Conservation (phyloP, 2,797 vertebrate genomes). For the Spinus olivaceus region DNA sequence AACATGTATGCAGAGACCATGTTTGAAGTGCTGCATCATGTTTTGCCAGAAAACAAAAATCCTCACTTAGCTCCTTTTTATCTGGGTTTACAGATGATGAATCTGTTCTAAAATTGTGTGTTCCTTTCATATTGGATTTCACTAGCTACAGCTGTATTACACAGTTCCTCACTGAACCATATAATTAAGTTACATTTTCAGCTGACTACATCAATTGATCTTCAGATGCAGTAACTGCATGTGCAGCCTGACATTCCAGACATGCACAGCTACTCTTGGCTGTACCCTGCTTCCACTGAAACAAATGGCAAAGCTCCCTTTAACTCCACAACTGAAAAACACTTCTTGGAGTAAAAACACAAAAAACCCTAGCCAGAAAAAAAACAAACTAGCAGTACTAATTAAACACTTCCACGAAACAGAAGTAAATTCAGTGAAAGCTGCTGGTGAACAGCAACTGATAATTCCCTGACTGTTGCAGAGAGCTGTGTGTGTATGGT, state of each 20-base stretch:
- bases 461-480: background rate
- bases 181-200: constrained; percentile 51
- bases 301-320: background rate
- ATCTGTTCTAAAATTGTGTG: background rate
- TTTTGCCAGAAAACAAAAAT: background rate
- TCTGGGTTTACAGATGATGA: background rate
- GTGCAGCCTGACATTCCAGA: background rate
- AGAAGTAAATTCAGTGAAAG: background rate
- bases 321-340: background rate
- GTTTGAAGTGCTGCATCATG: background rate
- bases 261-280: background rate
- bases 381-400: background rate
- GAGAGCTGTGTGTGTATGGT: background rate
- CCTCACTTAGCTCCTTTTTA: background rate
- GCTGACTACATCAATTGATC: constrained; percentile 36
- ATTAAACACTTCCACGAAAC: background rate
- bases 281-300: background rate
- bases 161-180: constrained; percentile 30
- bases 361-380: background rate
- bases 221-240: background rate
- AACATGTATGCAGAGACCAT: background rate
- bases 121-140: background rate
- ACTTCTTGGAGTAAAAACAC: background rate
- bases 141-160: background rate
- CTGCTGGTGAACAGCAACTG: background rate